Evolutionary conservation across 2,113 vertebrate species (phyloP).

Genomic region (Pelecanoides urinatrix): DNA sequence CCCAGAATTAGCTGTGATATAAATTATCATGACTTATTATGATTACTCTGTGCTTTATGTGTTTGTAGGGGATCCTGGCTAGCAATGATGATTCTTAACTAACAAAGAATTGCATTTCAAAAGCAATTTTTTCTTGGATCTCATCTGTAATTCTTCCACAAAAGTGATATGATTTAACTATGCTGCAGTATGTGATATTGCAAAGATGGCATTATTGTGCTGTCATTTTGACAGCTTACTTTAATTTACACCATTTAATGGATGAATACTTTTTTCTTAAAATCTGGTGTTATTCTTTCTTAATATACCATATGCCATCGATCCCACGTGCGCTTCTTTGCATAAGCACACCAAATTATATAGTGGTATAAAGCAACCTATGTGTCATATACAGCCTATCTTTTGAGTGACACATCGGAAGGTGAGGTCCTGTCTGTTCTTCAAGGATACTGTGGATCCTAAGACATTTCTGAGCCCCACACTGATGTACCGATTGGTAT

Average conservation of each 20-base stretch:
- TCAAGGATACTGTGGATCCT: not conserved
- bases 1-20: constrained; percentile 72
- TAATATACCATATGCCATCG: constrained; percentile 68
- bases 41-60: constrained; percentile 55
- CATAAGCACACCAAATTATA: constrained; percentile 36
- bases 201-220: constrained; percentile 72
- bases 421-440: constrained; percentile 17
- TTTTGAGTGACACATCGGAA: constrained; percentile 30
- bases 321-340: constrained; percentile 57
- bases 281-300: constrained; percentile 68
- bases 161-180: constrained; percentile 63
- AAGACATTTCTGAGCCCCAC: not conserved
- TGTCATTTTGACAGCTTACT: constrained; percentile 73
- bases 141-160: constrained; percentile 67
- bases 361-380: constrained; percentile 37
- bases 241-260: constrained; percentile 75
- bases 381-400: constrained; percentile 41
- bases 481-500: not conserved
- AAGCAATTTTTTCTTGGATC: constrained; percentile 64
- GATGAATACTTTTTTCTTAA: constrained; percentile 58
- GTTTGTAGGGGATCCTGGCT: constrained; percentile 68
- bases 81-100: constrained; percentile 68
- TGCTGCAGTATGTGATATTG: constrained; percentile 58
- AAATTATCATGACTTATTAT: constrained; percentile 79
- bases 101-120: constrained; percentile 59